Conservation (phyloP, 2,888 invertebrate species). For the Mesorhabditis sp. region DNA sequence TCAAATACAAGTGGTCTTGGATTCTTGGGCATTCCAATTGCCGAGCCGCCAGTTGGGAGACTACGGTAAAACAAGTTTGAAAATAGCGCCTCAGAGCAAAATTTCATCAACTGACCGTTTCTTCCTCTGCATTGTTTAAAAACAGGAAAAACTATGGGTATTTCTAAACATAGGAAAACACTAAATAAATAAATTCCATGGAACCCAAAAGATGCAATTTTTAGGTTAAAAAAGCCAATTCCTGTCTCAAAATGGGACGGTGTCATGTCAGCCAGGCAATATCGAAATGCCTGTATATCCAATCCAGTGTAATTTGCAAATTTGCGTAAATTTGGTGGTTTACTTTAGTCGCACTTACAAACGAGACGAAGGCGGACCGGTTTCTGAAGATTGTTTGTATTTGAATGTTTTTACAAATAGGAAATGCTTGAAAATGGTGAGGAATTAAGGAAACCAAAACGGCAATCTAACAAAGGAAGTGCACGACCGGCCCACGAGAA, state of each 20-base stretch:
- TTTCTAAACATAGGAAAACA: too few relatives aligned
- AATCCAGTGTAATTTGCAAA: slow-evolving; percentile 1
- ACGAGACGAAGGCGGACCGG: neutral
- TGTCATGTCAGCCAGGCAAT: neutral
- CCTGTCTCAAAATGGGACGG: neutral
- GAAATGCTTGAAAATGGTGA: too few relatives aligned
- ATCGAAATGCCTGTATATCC: neutral
- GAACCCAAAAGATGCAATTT: neutral
- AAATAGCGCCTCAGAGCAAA: too few relatives aligned
- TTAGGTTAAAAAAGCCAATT: neutral
- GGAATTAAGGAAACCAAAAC: too few relatives aligned
- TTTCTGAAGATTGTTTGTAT: neutral
- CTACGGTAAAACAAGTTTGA: neutral
- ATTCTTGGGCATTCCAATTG: neutral
- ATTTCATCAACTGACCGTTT: neutral
- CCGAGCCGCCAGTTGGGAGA: slow-evolving; percentile 5
- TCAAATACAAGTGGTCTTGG: neutral
- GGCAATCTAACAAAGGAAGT: too few relatives aligned
- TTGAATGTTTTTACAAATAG: neutral
- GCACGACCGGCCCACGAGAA: too few relatives aligned
- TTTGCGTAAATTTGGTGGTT: neutral
- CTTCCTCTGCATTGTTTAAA: neutral
- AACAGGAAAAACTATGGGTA: neutral
- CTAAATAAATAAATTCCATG: too few relatives aligned
- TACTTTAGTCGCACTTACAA: neutral